Conservation (phyloP, 1,140 invertebrate species). For the Varroa destructor region DNA sequence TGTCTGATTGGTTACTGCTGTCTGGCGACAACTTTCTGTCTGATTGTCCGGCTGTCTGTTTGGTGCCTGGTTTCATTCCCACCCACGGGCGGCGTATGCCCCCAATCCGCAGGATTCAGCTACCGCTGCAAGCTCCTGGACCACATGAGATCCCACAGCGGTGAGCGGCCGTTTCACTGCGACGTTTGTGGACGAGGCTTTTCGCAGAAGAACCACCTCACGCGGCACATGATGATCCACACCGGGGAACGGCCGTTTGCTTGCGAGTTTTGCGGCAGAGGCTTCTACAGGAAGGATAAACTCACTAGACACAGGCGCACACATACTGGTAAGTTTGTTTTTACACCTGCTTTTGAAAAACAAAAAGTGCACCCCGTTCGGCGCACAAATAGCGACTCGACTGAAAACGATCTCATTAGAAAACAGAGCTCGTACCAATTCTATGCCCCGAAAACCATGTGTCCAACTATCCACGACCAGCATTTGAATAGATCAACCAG, state of each 20-base stretch:
- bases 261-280: constrained; percentile 68
- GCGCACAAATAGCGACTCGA: no score
- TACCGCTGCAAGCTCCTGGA: constrained; percentile 37
- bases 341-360: no score
- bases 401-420: no score
- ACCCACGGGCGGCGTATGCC: constrained; percentile 1
- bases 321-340: constrained; percentile 55
- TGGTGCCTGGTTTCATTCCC: no score
- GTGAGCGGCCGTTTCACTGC: constrained; percentile 38
- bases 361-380: no score
- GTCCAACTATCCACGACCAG: no score
- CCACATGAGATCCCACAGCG: constrained; percentile 33
- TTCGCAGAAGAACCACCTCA: constrained; percentile 38
- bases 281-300: constrained; percentile 79
- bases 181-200: constrained; percentile 37
- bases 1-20: no score
- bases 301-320: constrained; percentile 62
- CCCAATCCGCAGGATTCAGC: constrained; percentile 33
- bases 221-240: constrained; percentile 51
- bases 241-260: constrained; percentile 76
- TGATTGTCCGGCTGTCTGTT: no score
- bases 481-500: no score
- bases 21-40: no score
- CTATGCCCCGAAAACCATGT: no score
- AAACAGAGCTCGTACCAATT: no score